These are phyloP conservation scores for Agrotis clavis DNA, from an alignment of 2,888 invertebrate genomes.

Conservation along the genomic window DNA sequence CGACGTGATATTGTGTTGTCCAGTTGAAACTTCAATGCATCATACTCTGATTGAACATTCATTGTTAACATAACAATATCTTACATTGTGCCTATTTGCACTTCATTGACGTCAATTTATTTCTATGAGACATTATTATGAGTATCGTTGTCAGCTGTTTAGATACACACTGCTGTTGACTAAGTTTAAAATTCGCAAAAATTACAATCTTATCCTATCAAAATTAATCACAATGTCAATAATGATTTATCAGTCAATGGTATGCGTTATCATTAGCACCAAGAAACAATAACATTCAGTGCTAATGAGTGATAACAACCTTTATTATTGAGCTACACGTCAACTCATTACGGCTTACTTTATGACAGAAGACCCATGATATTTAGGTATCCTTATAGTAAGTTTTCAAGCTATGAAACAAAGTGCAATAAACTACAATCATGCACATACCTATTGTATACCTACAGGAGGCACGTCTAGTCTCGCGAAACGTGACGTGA, in stretches of 20 bases:
- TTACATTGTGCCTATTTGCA: slow-evolving; percentile 33
- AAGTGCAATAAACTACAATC: slow-evolving; percentile 82
- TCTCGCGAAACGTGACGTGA: slow-evolving; percentile 87
- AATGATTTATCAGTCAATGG: slow-evolving; percentile 61
- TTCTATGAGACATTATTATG: slow-evolving; percentile 39
- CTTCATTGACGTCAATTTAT: slow-evolving; percentile 59
- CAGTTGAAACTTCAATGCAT: slow-evolving; percentile 1
- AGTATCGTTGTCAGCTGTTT: slow-evolving; percentile 58
- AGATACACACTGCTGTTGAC: slow-evolving; percentile 12
- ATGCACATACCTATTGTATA: slow-evolving; percentile 72
- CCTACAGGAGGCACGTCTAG: slow-evolving; percentile 85
- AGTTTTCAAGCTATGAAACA: slow-evolving; percentile 59
- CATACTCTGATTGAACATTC: slow-evolving; percentile 20
- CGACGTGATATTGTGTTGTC: slow-evolving; percentile 3
- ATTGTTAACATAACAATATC: slow-evolving; percentile 42
- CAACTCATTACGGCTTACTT: slow-evolving; percentile 25
- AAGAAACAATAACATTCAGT: slow-evolving; percentile 55
- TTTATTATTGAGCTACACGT: slow-evolving; percentile 21
- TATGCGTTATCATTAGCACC: slow-evolving; percentile 50
- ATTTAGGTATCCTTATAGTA: slow-evolving; percentile 38
- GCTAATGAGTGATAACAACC: slow-evolving; percentile 41
- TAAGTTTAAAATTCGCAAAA: slow-evolving; percentile 39
- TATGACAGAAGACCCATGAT: slow-evolving; percentile 31
- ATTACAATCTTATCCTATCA: slow-evolving; percentile 35
- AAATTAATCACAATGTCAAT: slow-evolving; percentile 56